These are phyloP conservation scores for Coptodon bakossiorum DNA, from an alignment of 2,113 vertebrate genomes.

Conservation along the genomic window DNA sequence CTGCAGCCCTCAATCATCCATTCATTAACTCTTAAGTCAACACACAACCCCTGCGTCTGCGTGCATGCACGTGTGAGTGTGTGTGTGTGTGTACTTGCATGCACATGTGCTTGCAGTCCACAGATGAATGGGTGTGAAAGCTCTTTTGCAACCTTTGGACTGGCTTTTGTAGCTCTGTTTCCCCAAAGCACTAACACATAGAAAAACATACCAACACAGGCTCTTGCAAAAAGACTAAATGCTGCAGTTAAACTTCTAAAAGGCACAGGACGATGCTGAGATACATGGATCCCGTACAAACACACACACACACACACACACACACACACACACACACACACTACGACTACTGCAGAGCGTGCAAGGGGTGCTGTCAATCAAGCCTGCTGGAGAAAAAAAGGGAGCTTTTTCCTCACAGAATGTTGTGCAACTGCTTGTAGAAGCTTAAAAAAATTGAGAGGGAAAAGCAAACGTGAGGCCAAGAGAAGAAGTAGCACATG, in stretches of 20 bases:
- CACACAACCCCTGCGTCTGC: slow-evolving; percentile 46
- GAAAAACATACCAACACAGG: not conserved
- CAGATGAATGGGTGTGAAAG: slow-evolving; percentile 33
- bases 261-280: slow-evolving; percentile 29
- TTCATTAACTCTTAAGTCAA: slow-evolving; percentile 77
- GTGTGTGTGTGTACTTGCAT: not conserved
- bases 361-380: slow-evolving; percentile 62
- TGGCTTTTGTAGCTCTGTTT: slow-evolving; percentile 24
- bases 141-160: slow-evolving; percentile 39
- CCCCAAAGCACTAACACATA: not conserved
- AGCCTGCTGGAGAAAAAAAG: slow-evolving; percentile 24
- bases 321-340: slow-evolving; percentile 2
- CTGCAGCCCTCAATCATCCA: slow-evolving; percentile 68
- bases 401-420: slow-evolving; percentile 1
- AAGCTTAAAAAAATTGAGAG: not conserved
- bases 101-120: not conserved
- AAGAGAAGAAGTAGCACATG: not conserved
- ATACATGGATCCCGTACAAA: not conserved
- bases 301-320: not conserved
- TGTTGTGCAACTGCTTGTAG: slow-evolving; percentile 36
- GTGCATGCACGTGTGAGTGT: not conserved
- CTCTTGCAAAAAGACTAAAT: slow-evolving; percentile 23
- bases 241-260: slow-evolving; percentile 38
- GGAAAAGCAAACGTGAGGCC: slow-evolving; percentile 15
- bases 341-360: not conserved